Evolutionary conservation across 1,140 invertebrate species (phyloP).

Genomic region (Pseudomyrmex sp.): DNA sequence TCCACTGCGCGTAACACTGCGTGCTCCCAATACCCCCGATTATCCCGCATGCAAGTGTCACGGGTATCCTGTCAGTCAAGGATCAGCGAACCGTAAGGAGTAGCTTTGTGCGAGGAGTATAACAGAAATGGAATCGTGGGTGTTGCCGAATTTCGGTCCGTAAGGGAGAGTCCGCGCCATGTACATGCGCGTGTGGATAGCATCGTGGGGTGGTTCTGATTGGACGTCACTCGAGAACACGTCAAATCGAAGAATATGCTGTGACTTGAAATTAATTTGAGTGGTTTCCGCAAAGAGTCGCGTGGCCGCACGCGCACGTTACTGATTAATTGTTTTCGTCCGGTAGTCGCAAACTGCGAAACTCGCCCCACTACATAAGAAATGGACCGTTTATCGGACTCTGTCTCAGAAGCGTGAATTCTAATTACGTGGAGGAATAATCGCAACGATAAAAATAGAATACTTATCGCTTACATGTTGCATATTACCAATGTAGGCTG

Average conservation of each 20-base stretch:
- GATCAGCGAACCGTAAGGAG: slow-evolving; percentile 82
- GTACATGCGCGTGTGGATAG: slow-evolving; percentile 38
- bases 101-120: slow-evolving; percentile 82
- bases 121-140: slow-evolving; percentile 78
- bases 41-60: slow-evolving; percentile 66
- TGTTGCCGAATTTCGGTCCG: slow-evolving; percentile 61
- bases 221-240: slow-evolving; percentile 78
- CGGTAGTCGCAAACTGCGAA: slow-evolving; percentile 13
- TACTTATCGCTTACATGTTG: slow-evolving; percentile 75
- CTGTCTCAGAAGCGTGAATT: not conserved
- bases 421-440: not conserved
- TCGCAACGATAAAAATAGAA: slow-evolving; percentile 72
- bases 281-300: slow-evolving; percentile 79
- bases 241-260: slow-evolving; percentile 83
- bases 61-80: slow-evolving; percentile 82
- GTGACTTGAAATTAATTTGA: slow-evolving; percentile 85
- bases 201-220: slow-evolving; percentile 75
- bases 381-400: slow-evolving; percentile 1
- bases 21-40: slow-evolving; percentile 22
- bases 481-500: not conserved
- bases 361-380: not conserved
- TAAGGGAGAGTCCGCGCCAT: slow-evolving; percentile 10
- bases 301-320: slow-evolving; percentile 62
- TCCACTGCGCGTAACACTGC: slow-evolving; percentile 71
- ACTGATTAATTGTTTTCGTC: slow-evolving; percentile 77